A percentile compares a stretch with the other conserved stretches of the same genome.
Evolutionary conservation across 2,888 invertebrate genomes (phyloP).

Genomic region (Prosapia bicincta): DNA sequence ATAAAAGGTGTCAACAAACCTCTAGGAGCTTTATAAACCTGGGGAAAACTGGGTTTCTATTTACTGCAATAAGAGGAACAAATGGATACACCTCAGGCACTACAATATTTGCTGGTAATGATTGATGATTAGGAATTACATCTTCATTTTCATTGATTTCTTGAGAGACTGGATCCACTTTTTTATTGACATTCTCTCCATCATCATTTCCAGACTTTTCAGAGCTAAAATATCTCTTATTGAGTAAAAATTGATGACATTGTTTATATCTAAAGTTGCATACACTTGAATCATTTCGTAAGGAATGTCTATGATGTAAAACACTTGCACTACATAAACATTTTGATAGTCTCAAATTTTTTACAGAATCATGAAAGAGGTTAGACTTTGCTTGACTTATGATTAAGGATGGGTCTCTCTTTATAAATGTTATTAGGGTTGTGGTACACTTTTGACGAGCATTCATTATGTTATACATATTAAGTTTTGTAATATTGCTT

Average conservation of each 20-base stretch:
- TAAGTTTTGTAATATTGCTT: too few relatives aligned
- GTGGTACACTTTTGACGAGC: background rate
- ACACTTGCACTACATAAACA: background rate
- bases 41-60: conserved; percentile 94
- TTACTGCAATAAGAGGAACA: conserved; percentile 92
- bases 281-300: background rate
- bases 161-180: background rate
- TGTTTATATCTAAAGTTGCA: background rate
- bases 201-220: background rate
- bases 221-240: background rate
- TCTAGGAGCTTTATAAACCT: conserved; percentile 97
- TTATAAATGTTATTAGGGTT: background rate
- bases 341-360: background rate
- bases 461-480: background rate
- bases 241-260: background rate
- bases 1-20: too few relatives aligned
- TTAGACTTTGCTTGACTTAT: background rate
- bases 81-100: conserved; percentile 97
- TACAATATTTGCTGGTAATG: conserved; percentile 67
- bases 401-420: background rate
- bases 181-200: background rate
- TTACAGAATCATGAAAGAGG: background rate
- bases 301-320: background rate
- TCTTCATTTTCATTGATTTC: background rate
- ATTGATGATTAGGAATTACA: background rate